phyloP scores from a whole-genome alignment of 2,113 vertebrate species.

The Montifringilla adamsi region DNA sequence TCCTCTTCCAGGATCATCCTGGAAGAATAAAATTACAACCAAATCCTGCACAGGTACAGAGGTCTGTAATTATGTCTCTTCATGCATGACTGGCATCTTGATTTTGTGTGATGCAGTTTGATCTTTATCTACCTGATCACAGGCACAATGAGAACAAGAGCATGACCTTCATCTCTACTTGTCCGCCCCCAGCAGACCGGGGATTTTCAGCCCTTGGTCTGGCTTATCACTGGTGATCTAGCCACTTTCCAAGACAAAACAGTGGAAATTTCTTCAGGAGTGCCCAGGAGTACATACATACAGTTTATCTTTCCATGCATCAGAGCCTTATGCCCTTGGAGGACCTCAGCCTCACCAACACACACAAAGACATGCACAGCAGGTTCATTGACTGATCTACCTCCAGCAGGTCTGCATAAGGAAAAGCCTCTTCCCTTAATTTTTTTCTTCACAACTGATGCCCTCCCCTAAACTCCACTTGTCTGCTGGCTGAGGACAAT shows the following conservation, averaged over 20 bases:
- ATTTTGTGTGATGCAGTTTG: slow-evolving; percentile 1
- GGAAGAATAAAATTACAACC: not conserved
- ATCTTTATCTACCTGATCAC: slow-evolving; percentile 23
- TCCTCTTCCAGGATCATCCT: not conserved
- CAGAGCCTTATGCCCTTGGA: not conserved
- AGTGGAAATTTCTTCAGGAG: not conserved
- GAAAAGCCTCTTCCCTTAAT: accelerated
- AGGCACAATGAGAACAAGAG: not conserved
- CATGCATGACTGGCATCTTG: not conserved
- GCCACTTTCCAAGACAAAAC: not conserved
- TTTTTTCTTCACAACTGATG: not conserved
- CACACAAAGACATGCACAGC: accelerated
- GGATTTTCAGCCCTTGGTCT: not conserved
- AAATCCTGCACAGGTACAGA: not conserved
- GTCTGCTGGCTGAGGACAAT: not conserved
- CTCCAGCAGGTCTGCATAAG: not conserved
- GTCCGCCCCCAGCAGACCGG: not conserved
- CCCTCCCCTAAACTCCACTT: not conserved
- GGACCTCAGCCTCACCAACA: not conserved
- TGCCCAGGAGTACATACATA: not conserved
- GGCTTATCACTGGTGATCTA: not conserved
- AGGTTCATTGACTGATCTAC: not conserved
- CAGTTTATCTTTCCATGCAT: not conserved
- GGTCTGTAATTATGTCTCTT: slow-evolving; percentile 12
- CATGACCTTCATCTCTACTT: slow-evolving; percentile 8